A percentile compares a stretch with the other conserved stretches of the same genome.
phyloP scores from a whole-genome alignment of 2,797 vertebrate species.

The Labroides dimidiatus region DNA sequence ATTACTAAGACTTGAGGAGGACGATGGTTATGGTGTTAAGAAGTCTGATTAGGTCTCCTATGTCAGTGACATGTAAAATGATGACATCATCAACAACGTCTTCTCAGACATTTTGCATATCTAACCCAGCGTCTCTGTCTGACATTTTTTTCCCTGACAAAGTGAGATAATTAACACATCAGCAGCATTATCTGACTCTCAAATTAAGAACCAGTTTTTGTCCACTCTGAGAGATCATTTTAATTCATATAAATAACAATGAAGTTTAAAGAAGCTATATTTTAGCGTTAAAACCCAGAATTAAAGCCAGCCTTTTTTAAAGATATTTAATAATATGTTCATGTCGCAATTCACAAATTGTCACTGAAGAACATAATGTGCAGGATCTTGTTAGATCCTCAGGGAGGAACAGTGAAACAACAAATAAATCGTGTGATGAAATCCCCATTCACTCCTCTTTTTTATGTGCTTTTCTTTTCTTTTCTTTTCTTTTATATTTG shows the following conservation, averaged over 20 bases:
- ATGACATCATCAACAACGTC: neutral
- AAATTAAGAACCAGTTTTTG: neutral
- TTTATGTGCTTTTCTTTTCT: neutral
- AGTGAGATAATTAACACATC: neutral
- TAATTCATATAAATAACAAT: neutral
- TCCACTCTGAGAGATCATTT: neutral
- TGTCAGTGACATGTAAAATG: neutral
- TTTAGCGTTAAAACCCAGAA: conserved; percentile 4
- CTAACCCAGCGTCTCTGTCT: neutral
- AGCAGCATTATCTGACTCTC: neutral
- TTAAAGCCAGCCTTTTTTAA: neutral
- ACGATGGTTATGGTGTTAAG: too few relatives aligned
- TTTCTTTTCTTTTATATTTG: too few relatives aligned
- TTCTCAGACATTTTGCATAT: conserved; percentile 2
- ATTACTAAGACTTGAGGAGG: too few relatives aligned
- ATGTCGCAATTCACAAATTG: conserved; percentile 2
- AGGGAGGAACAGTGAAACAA: conserved; percentile 11
- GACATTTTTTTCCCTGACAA: conserved; percentile 1
- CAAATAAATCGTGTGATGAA: conserved; percentile 13
- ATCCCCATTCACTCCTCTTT: neutral
- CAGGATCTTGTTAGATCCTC: conserved; percentile 25
- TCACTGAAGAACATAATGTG: conserved; percentile 46
- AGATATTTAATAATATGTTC: neutral
- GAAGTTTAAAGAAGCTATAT: neutral
- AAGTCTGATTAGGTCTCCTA: neutral